Conservation (phyloP, 2,888 invertebrate species). For the Serrognathus titanus region DNA sequence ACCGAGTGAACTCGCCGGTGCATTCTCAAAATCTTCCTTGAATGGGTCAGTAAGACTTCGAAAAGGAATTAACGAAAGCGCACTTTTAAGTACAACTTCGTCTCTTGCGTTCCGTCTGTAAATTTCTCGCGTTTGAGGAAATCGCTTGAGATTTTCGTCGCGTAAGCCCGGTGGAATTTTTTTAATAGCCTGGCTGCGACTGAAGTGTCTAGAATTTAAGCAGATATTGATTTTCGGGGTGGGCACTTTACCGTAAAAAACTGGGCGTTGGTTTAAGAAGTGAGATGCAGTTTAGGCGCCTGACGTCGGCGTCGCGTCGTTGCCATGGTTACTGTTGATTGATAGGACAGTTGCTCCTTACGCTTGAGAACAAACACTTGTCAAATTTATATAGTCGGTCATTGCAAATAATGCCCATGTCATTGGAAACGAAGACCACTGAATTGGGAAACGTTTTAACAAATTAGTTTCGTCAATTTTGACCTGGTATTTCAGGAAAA, state of each 20-base stretch:
- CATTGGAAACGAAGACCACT: conserved; percentile 5
- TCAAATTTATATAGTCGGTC: conserved; percentile 34
- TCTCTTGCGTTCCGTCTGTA: no score
- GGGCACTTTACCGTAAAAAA: conserved; percentile 43
- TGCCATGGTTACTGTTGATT: conserved; percentile 32
- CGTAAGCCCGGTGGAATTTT: no score
- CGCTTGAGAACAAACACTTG: conserved; percentile 37
- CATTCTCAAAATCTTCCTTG: not conserved
- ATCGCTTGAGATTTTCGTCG: no score
- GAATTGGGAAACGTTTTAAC: no score
- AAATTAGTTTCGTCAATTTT: no score
- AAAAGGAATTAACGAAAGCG: no score
- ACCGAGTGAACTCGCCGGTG: conserved; percentile 14
- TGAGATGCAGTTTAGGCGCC: conserved; percentile 35
- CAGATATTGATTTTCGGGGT: conserved; percentile 46
- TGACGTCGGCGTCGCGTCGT: conserved; percentile 32
- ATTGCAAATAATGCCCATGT: no score
- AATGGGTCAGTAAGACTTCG: no score
- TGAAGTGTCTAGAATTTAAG: conserved; percentile 34
- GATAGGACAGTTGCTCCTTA: conserved; percentile 31
- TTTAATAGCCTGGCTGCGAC: not conserved
- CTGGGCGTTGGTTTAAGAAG: conserved; percentile 47
- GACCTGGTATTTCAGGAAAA: no score
- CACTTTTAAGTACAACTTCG: no score
- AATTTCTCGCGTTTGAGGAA: no score